Base-by-base conservation (phyloP, 2,888 invertebrate species). In the Tanypteryx hageni region DNA sequence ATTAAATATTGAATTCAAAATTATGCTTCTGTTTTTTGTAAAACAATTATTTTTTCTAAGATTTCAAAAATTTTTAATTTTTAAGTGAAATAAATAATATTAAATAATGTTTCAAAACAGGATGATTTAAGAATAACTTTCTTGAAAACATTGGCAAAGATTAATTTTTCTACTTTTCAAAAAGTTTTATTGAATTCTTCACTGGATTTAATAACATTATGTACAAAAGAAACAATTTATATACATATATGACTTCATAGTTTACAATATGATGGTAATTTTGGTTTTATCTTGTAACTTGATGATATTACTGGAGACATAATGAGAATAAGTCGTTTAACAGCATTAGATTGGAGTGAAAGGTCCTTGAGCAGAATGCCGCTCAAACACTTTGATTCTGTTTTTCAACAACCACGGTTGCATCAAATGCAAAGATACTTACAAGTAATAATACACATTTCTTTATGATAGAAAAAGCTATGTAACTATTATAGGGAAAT, bases 121-220 rank as follows among this genome's bases (percentile, higher is more conserved):
- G n/a, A n/a, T n/a, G n/a, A n/a, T n/a, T n/a, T 44, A 5, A 44
- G 44, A 44, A 44, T 44, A 44, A 44, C 44, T 5, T 44, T 44
- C 1, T 44, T 44, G 44, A 44, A 44, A 44, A 44, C 5, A 5
- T 44, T 44, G 44, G 44, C 5, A 1, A 44, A 3, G 44, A 5
- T 44, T 44, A 44, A 44, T 44, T 44, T 44, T 44, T 44, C 44
- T 44, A 44, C 44, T 44, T 44, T 44, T 44, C 44, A 44, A 44
- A 44, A 44, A 44, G 76, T 89, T 89, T 89, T 89, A 89, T 89
- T 89, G 89, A 64, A 89, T 89, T 89, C 61, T 64, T 89, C 89
- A 89, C 64, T 89, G 89, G 89, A 89, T 64, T 89, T 89, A 89
- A 89, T 89, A 89, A 89, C 89, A 89, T 89, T 89, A 89, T 89